Percentiles rank a stretch among this genome's conserved stretches.
Evolutionary conservation across 2,888 invertebrate species (phyloP).

Genomic region (Ormia ochracea): DNA sequence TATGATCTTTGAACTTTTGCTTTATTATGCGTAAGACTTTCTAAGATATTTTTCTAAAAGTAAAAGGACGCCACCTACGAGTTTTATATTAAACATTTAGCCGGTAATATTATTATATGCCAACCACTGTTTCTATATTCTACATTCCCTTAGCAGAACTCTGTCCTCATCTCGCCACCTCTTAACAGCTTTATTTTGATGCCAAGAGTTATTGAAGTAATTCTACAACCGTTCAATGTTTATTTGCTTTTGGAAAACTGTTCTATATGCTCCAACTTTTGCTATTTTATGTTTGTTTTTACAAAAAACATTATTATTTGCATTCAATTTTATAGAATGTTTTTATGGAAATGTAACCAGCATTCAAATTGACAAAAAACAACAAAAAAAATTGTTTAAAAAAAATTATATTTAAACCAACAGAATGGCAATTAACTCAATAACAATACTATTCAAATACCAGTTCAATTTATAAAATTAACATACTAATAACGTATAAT

Average conservation of each 20-base stretch:
- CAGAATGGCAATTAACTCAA: slow-evolving; percentile 36
- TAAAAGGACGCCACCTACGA: too few relatives aligned
- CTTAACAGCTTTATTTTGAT: neutral
- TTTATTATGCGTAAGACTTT: too few relatives aligned
- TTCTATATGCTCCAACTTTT: slow-evolving; percentile 21
- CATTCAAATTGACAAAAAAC: neutral
- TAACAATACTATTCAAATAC: slow-evolving; percentile 15
- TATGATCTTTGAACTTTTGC: too few relatives aligned
- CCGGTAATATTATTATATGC: neutral
- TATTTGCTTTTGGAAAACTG: slow-evolving; percentile 41
- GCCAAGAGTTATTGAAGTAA: slow-evolving; percentile 19
- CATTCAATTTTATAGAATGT: slow-evolving; percentile 41
- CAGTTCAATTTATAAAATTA: slow-evolving; percentile 26
- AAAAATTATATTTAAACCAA: slow-evolving; percentile 5
- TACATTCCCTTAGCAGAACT: neutral
- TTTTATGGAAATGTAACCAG: slow-evolving; percentile 18
- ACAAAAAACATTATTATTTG: slow-evolving; percentile 40
- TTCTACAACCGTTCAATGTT: slow-evolving; percentile 16
- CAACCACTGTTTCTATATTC: neutral
- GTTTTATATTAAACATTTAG: too few relatives aligned
- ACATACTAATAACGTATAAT: slow-evolving; percentile 33
- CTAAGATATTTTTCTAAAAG: too few relatives aligned
- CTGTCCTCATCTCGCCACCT: neutral
- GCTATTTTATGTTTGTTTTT: slow-evolving; percentile 47
- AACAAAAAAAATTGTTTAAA: neutral